Evolutionary conservation across 2,797 vertebrate species (phyloP).

Genomic region (Moxostoma hubbsi): DNA sequence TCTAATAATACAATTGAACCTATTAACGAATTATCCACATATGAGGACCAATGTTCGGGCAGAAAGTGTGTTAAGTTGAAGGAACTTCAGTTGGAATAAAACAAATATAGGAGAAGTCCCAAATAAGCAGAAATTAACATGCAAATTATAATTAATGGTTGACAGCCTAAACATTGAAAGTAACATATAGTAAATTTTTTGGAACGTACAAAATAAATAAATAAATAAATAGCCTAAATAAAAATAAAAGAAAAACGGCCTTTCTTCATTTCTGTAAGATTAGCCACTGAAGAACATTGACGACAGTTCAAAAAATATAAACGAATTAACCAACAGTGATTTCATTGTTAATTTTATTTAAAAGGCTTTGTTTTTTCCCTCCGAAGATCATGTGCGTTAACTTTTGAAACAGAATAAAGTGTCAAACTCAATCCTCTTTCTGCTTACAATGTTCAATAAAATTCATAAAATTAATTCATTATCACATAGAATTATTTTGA

Average conservation of each 20-base stretch:
- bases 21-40: background rate
- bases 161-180: background rate
- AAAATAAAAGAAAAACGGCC: background rate
- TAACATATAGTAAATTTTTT: background rate
- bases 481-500: background rate
- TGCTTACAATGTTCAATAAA: background rate
- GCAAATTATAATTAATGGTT: background rate
- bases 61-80: background rate
- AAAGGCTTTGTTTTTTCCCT: background rate
- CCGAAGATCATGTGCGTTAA: too few relatives aligned
- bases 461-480: background rate
- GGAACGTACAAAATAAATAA: background rate
- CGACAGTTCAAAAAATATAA: background rate
- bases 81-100: background rate
- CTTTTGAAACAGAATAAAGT: background rate
- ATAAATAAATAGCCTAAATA: background rate
- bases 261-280: background rate
- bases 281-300: background rate
- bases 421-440: background rate
- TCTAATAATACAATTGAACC: background rate
- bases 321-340: constrained; percentile 5
- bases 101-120: background rate
- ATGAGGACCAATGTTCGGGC: background rate
- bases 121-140: background rate
- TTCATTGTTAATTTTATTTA: background rate